Base-by-base conservation (phyloP, 2,797 vertebrate genomes). In the Neopelma chrysocephalum region DNA sequence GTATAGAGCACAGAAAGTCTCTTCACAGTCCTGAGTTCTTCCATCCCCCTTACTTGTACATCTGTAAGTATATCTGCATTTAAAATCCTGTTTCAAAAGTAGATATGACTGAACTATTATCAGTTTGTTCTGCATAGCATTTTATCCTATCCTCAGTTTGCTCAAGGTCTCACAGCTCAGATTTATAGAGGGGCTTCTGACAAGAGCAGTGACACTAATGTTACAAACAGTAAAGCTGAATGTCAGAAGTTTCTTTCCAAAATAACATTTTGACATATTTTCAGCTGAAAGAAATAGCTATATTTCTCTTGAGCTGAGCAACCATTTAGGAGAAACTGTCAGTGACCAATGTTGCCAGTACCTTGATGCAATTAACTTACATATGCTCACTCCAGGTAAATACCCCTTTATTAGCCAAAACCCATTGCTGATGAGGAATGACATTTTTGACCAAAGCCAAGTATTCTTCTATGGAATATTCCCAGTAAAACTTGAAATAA, bases 181-280 rank as follows among this genome's bases (percentile, higher is more conserved):
- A 90, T 92, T 95, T 94, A 89, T 79, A 68, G 58, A 22, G 32
- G 25, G n/a, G 88, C 21, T 90, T 88, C 56, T 90, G 87, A 90
- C 85, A 93, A 87, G 82, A 85, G 84, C 82, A 82, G 32, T 82
- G 70, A 90, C 60, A 45, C 14, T 79, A 77, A 76, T 48, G 56
- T 79, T 82, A 27, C 64, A 86, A 91, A 83, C 34, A 93, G 47
- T 78, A 87, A 90, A 93, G 64, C 68, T 86, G 70, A 89, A 94
- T 79, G 82, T 92, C 93, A 95, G 36, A 64, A 93, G 64, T 75
- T 80, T 73, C 56, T 91, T 94, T 81, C 76, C 48, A 72, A 81
- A 95, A 85, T 50, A 91, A 9, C 43, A 72, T 82, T 66, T 86
- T 93, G 79, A 80, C 62, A 50, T 89, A 68, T 90, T 94, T 95